phyloP scores from a whole-genome alignment of 2,888 invertebrate species.

The Thalpophila matura region DNA sequence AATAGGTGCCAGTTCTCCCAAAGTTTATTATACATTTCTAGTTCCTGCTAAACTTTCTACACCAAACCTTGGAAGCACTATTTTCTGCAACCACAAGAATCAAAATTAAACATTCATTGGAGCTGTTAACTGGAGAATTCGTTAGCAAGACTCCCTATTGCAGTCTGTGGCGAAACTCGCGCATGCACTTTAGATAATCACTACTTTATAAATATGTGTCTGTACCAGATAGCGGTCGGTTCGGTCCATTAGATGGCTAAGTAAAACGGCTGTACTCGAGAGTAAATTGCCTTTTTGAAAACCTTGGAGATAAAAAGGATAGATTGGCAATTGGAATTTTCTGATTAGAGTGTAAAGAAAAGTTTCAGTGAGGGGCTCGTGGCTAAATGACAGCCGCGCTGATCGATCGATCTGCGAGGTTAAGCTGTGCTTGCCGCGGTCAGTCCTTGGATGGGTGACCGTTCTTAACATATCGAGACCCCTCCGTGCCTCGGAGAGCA shows the following conservation, averaged over 20 bases:
- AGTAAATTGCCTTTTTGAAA: constrained; percentile 15
- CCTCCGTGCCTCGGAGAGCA: no score
- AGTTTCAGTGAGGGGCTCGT: no score
- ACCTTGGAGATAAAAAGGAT: constrained; percentile 28
- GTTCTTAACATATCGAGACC: no score
- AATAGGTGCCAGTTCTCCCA: neutral
- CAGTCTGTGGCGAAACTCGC: constrained; percentile 24
- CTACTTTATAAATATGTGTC: constrained; percentile 60
- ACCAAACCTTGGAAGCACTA: neutral
- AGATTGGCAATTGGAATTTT: constrained; percentile 2
- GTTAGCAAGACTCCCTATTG: constrained; percentile 14
- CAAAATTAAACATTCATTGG: constrained; percentile 34
- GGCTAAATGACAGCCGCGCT: no score
- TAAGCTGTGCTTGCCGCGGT: no score
- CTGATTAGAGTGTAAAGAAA: neutral
- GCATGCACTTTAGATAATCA: constrained; percentile 70
- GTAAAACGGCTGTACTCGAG: constrained; percentile 34
- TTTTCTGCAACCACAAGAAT: constrained; percentile 15
- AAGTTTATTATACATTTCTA: neutral
- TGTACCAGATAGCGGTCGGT: constrained; percentile 58
- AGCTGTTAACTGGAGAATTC: constrained; percentile 29
- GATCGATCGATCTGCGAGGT: no score
- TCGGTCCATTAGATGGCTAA: constrained; percentile 52
- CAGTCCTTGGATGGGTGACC: no score
- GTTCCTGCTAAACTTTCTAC: constrained; percentile 15